Conservation (phyloP, 2,888 invertebrate species). For the Drosophila meridionalis region DNA sequence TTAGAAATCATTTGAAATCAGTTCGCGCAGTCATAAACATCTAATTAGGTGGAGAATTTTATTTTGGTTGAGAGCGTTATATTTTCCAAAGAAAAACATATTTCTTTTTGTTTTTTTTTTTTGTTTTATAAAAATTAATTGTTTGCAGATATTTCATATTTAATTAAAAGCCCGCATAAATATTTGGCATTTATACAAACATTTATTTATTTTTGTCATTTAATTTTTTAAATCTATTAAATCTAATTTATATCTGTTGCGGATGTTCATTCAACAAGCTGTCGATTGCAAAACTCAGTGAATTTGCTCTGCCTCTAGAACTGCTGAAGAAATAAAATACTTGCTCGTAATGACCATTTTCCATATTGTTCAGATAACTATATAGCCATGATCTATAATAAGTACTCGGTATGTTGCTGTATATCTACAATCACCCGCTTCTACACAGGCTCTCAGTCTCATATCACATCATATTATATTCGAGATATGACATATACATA, state of each 20-base stretch:
- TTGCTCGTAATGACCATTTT: too few relatives aligned
- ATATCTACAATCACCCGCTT: too few relatives aligned
- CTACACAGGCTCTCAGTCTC: too few relatives aligned
- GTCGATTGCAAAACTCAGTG: neutral
- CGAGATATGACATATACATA: too few relatives aligned
- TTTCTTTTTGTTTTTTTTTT: neutral
- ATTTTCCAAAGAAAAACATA: neutral
- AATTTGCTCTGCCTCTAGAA: neutral
- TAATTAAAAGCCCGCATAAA: neutral
- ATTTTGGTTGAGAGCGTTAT: neutral
- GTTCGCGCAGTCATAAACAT: neutral
- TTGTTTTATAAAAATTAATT: neutral
- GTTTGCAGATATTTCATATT: neutral
- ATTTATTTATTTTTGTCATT: neutral
- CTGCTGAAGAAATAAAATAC: neutral
- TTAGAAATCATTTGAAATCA: conserved; percentile 10
- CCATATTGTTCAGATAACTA: too few relatives aligned
- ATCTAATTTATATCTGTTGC: neutral
- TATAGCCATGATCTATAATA: too few relatives aligned
- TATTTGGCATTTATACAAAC: neutral
- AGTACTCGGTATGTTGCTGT: too few relatives aligned
- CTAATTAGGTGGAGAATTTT: neutral
- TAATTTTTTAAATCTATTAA: neutral
- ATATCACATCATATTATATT: too few relatives aligned
- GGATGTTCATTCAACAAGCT: neutral